Evolutionary conservation across 2,888 invertebrate species (phyloP).

Genomic region (Aricia artaxerxes): DNA sequence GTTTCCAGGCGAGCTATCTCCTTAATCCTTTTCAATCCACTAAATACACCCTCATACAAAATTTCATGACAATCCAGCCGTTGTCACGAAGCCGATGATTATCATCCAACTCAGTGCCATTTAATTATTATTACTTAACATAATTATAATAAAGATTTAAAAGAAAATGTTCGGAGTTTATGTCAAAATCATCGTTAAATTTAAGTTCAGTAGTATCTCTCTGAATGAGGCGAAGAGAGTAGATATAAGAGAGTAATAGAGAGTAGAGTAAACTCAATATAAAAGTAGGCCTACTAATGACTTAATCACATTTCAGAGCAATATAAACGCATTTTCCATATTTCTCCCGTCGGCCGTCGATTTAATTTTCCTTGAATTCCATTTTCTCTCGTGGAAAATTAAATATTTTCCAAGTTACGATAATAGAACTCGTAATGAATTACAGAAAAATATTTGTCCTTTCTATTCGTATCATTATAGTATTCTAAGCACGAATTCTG

Average conservation of each 20-base stretch:
- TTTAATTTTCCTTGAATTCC: conserved; percentile 6
- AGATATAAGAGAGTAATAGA: not conserved
- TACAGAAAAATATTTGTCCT: not conserved
- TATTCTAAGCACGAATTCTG: not conserved
- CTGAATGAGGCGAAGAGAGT: no score
- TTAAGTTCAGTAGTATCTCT: no score
- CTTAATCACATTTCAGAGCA: conserved; percentile 14
- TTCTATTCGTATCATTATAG: not conserved
- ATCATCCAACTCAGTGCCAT: no score
- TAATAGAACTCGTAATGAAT: conserved; percentile 14
- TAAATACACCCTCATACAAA: no score
- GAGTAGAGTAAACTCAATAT: not conserved
- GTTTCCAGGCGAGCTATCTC: no score
- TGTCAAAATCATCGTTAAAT: no score
- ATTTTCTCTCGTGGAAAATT: conserved; percentile 16
- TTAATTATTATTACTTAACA: no score
- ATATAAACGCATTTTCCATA: not conserved
- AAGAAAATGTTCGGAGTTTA: no score
- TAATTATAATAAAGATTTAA: no score
- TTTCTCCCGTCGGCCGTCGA: not conserved
- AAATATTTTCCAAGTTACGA: conserved; percentile 12
- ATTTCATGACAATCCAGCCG: no score
- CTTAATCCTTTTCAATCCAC: no score
- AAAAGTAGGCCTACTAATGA: not conserved
- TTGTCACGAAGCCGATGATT: no score